phyloP scores from a whole-genome alignment of 2,888 invertebrate species.

The Macaria notata region DNA sequence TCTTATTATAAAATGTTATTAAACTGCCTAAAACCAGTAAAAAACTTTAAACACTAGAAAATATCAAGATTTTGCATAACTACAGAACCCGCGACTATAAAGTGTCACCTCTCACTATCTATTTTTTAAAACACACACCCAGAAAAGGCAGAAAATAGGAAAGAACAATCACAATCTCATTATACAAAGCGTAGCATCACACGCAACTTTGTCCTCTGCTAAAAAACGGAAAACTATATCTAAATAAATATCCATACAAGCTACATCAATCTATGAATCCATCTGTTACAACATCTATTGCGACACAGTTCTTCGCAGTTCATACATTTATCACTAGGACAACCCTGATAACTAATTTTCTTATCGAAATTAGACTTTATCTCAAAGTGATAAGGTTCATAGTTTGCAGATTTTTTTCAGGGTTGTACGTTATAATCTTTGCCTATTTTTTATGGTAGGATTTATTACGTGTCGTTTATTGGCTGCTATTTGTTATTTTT shows the following conservation, averaged over 20 bases:
- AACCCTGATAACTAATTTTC: constrained; percentile 13
- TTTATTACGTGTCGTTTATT: constrained; percentile 39
- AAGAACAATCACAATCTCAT: constrained; percentile 64
- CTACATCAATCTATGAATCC: neutral
- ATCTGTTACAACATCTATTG: neutral
- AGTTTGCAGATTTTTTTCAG: constrained; percentile 5
- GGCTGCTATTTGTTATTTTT: constrained; percentile 37
- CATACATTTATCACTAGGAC: constrained; percentile 16
- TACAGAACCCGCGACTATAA: constrained; percentile 21
- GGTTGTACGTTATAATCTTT: constrained; percentile 31
- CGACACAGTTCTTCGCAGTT: constrained; percentile 17
- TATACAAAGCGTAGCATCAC: constrained; percentile 57
- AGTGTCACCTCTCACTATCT: constrained; percentile 9
- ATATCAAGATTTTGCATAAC: neutral
- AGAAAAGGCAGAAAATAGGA: constrained; percentile 40
- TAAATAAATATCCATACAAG: neutral
- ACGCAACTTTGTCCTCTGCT: constrained; percentile 53
- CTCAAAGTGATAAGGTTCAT: constrained; percentile 2
- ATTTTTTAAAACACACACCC: constrained; percentile 36
- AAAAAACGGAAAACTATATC: neutral
- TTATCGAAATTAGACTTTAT: constrained; percentile 10
- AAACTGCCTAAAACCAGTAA: too few relatives aligned
- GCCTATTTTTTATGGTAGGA: constrained; percentile 35
- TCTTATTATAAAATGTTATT: too few relatives aligned
- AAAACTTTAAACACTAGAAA: too few relatives aligned